A percentile compares a stretch with the other conserved stretches of the same genome.
Evolutionary conservation across 2,113 vertebrate species (phyloP).

Genomic region (Stictonetta naevosa): DNA sequence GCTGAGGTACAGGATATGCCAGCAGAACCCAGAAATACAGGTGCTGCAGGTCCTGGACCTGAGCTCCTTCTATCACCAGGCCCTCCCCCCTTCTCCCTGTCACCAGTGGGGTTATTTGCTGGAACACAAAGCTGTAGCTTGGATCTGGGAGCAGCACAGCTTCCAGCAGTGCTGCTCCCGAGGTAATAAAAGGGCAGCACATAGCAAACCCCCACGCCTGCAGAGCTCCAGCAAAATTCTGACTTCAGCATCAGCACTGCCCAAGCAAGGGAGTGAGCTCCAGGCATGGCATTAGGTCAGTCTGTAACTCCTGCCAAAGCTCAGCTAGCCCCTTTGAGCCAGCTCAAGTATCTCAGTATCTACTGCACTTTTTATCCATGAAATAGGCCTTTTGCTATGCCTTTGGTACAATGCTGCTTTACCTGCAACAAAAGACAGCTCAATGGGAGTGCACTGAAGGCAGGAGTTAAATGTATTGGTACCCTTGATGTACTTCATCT

Average conservation of each 20-base stretch:
- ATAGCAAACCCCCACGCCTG: background rate
- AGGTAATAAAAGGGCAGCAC: background rate
- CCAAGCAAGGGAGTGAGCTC: background rate
- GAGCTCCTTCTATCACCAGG: background rate
- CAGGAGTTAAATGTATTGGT: background rate
- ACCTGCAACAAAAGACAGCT: background rate
- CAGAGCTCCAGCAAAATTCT: background rate
- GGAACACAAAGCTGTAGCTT: background rate
- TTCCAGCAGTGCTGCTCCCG: background rate
- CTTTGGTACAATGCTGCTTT: background rate
- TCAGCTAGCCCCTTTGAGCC: background rate
- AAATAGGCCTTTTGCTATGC: background rate
- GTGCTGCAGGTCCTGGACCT: background rate
- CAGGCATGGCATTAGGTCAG: background rate
- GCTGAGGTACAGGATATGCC: background rate
- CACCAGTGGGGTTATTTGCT: background rate
- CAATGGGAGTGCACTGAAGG: background rate
- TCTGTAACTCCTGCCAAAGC: background rate
- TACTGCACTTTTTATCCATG: background rate
- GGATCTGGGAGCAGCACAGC: background rate
- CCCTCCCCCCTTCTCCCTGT: background rate
- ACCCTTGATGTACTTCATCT: background rate
- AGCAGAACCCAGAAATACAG: background rate
- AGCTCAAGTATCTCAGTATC: background rate
- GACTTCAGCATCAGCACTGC: background rate